These are phyloP conservation scores for Sardinella longiceps DNA, from an alignment of 2,797 vertebrate species.

Conservation along the genomic window DNA sequence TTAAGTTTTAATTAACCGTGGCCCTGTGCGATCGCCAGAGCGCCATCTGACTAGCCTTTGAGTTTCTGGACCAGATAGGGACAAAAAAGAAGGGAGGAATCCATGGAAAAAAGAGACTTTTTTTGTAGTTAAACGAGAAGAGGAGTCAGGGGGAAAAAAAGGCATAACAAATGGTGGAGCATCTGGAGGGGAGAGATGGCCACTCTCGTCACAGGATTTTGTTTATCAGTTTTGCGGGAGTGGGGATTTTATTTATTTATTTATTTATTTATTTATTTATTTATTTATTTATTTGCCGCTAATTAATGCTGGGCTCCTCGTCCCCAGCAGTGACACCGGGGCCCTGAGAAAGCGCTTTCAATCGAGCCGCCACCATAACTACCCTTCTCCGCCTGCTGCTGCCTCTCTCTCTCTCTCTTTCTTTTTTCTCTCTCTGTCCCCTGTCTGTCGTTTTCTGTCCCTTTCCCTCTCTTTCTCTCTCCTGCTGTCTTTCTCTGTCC, in stretches of 20 bases:
- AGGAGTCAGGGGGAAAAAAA: slow-evolving; percentile 25
- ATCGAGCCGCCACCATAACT: slow-evolving; percentile 34
- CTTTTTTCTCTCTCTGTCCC: not conserved
- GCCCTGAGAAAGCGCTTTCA: slow-evolving; percentile 26
- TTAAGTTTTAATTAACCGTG: slow-evolving; percentile 41
- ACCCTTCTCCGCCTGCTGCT: not conserved
- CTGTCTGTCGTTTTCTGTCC: too few species aligned
- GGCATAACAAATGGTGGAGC: slow-evolving; percentile 39
- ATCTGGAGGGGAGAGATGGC: slow-evolving; percentile 42
- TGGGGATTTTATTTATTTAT: too few species aligned
- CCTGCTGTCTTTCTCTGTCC: not conserved
- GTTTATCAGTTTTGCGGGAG: slow-evolving; percentile 37
- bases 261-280: too few species aligned
- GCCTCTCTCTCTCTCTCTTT: not conserved
- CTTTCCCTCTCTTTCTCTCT: not conserved
- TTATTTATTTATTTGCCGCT: not conserved
- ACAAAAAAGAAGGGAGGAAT: slow-evolving; percentile 37
- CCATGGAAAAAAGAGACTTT: not conserved
- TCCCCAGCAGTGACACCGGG: slow-evolving; percentile 14
- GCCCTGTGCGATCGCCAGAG: slow-evolving; percentile 41
- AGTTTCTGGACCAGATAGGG: slow-evolving; percentile 12
- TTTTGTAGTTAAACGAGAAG: not conserved
- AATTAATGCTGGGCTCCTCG: slow-evolving; percentile 45
- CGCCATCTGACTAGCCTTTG: slow-evolving; percentile 46
- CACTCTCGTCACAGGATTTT: slow-evolving; percentile 29